Evolutionary conservation across 2,113 vertebrate genomes (phyloP).

Genomic region (Boulengeromyrus knoepffleri): DNA sequence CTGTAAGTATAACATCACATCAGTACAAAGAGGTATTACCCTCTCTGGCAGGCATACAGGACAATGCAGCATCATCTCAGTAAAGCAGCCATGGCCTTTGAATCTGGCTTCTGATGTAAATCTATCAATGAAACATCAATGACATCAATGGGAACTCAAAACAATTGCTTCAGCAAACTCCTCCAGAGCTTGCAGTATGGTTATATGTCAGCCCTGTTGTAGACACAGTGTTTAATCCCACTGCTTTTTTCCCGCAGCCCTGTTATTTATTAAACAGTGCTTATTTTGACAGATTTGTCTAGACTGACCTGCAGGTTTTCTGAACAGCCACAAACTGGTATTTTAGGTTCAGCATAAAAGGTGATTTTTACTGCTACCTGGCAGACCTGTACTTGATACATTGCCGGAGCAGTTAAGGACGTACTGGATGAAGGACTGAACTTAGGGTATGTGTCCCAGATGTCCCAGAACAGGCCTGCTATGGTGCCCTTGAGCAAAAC

Average conservation of each 20-base stretch:
- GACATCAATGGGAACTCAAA: not conserved
- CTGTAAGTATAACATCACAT: not conserved
- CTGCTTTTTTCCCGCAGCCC: not conserved
- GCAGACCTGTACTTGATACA: not conserved
- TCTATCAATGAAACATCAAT: not conserved
- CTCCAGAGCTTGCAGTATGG: not conserved
- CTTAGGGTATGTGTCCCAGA: not conserved
- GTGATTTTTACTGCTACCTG: not conserved
- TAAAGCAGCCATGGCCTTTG: not conserved
- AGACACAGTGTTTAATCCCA: not conserved
- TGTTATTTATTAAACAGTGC: not conserved
- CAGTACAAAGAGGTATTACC: not conserved
- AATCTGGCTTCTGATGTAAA: not conserved
- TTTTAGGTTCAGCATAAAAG: not conserved
- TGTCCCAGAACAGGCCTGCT: not conserved
- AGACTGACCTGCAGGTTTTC: not conserved
- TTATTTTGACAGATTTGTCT: not conserved
- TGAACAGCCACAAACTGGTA: not conserved
- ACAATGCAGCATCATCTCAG: not conserved
- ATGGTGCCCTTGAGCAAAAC: not conserved
- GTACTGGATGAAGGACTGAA: not conserved
- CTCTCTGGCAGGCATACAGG: not conserved
- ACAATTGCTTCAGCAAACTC: not conserved
- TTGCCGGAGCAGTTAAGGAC: not conserved
- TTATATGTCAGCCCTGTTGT: not conserved